phyloP scores from a whole-genome alignment of 2,113 vertebrate species.

The Pachyramphus minor region DNA sequence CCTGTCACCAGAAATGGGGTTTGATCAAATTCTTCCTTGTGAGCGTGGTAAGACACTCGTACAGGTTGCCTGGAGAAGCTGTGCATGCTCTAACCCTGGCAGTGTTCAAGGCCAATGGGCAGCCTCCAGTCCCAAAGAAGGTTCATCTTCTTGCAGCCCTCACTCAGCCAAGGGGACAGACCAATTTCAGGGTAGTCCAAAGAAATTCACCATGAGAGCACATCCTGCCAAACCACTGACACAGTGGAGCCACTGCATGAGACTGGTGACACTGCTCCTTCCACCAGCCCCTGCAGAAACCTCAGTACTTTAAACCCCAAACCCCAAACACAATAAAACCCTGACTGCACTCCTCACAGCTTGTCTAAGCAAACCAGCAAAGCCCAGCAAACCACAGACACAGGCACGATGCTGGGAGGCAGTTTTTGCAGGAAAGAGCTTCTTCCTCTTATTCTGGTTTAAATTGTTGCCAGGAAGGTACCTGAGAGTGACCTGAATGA shows the following conservation, averaged over 20 bases:
- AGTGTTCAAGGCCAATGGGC: rapidly evolving
- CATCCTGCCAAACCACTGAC: neutral
- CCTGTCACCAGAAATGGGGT: neutral
- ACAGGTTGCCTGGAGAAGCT: neutral
- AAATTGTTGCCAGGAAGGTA: neutral
- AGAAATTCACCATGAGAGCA: neutral
- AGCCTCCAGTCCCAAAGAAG: neutral
- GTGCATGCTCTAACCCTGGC: neutral
- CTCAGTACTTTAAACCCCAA: neutral
- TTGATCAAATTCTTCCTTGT: neutral
- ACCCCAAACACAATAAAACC: neutral
- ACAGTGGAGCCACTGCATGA: rapidly evolving
- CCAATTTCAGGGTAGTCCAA: neutral
- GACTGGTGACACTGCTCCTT: neutral
- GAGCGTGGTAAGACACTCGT: rapidly evolving
- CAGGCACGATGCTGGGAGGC: rapidly evolving
- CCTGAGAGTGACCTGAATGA: rapidly evolving
- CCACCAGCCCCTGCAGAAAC: neutral
- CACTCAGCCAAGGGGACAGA: neutral
- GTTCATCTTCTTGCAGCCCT: neutral
- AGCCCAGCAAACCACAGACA: neutral
- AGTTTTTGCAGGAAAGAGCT: neutral
- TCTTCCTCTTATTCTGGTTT: neutral
- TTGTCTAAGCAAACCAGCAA: neutral
- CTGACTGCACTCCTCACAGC: neutral